These are phyloP conservation scores for Ploceus nigricollis DNA, from an alignment of 2,113 vertebrate species.

Conservation along the genomic window DNA sequence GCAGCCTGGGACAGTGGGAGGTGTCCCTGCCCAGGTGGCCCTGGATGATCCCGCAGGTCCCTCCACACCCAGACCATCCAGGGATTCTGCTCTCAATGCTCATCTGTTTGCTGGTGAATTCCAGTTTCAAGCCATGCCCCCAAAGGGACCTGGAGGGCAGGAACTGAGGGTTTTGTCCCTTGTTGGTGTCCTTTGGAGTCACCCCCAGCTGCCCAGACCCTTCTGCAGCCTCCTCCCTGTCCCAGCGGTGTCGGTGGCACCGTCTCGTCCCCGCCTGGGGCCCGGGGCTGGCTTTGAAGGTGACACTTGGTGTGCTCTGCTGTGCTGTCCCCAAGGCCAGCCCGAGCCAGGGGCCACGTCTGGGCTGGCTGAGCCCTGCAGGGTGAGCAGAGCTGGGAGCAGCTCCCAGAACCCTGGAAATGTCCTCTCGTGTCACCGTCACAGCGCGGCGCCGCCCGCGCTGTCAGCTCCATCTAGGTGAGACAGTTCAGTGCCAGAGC, in stretches of 20 bases:
- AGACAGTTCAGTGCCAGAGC: rapidly evolving
- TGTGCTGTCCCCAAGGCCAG: neutral
- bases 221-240: neutral
- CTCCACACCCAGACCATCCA: neutral
- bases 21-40: neutral
- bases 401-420: neutral
- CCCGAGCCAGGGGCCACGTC: rapidly evolving
- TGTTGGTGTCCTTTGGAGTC: rapidly evolving
- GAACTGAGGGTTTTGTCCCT: neutral
- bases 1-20: rapidly evolving
- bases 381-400: neutral
- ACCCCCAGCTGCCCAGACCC: rapidly evolving
- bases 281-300: neutral
- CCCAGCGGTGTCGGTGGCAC: neutral
- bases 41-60: rapidly evolving
- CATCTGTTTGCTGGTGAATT: neutral
- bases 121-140: rapidly evolving
- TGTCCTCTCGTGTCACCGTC: neutral
- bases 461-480: neutral
- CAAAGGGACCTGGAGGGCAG: no score
- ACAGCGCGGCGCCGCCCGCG: neutral
- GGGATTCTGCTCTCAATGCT: rapidly evolving
- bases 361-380: neutral
- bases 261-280: neutral
- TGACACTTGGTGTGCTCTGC: rapidly evolving